A percentile compares a stretch with the other conserved stretches of the same genome.
These are phyloP conservation scores for Orchestia grillus DNA, from an alignment of 1,140 invertebrate species.

Conservation along the genomic window DNA sequence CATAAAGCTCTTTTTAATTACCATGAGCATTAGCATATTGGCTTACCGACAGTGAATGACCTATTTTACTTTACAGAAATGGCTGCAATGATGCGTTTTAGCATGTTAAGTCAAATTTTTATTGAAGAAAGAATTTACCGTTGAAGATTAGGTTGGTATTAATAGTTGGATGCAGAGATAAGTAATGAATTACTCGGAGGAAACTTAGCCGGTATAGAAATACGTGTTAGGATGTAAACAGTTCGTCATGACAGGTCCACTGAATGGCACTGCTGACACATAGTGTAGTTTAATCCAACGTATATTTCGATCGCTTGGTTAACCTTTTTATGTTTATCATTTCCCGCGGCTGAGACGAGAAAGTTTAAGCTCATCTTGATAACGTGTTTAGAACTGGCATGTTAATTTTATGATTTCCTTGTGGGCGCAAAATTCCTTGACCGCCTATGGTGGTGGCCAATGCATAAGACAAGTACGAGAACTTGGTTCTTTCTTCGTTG, in stretches of 20 bases:
- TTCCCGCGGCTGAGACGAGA: not conserved
- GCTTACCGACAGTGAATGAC: constrained; percentile 71
- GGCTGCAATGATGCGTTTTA: not conserved
- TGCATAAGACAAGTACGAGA: not conserved
- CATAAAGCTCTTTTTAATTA: not conserved
- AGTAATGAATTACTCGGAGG: not conserved
- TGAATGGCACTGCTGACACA: not conserved
- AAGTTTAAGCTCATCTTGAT: not conserved
- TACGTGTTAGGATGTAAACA: not conserved
- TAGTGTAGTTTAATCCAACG: not conserved
- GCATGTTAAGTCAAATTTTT: not conserved
- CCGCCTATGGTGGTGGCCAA: not conserved
- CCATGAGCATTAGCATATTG: too few relatives aligned
- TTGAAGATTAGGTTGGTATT: not conserved
- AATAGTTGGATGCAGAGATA: not conserved
- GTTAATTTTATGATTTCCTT: not conserved
- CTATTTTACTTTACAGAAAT: not conserved
- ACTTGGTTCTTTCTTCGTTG: not conserved
- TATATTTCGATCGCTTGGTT: not conserved
- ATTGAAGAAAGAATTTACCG: not conserved
- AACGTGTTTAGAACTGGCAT: not conserved
- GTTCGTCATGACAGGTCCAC: not conserved
- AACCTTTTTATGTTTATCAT: not conserved
- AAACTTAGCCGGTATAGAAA: not conserved
- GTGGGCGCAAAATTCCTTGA: not conserved